A percentile compares a stretch with the other conserved stretches of the same genome.
Evolutionary conservation across 2,113 vertebrate species (phyloP).

Genomic region (Pteruthius melanotis): DNA sequence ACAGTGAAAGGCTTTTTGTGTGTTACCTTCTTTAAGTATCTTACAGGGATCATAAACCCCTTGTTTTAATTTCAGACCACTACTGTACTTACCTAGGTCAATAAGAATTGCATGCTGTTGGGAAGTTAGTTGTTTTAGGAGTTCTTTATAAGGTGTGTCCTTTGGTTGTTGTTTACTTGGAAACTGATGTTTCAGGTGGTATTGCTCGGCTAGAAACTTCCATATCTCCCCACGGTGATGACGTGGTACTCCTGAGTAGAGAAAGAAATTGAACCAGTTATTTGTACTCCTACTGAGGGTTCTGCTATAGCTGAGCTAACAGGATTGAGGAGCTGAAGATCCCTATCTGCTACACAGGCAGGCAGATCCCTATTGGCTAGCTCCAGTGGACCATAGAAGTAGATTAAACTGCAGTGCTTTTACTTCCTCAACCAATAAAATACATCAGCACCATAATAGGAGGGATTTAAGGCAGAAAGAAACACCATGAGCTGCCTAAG

Average conservation of each 20-base stretch:
- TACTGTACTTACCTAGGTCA: constrained; percentile 83
- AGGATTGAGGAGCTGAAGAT: not conserved
- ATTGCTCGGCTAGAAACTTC: constrained; percentile 93
- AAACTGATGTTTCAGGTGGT: constrained; percentile 83
- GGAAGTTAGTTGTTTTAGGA: constrained; percentile 92
- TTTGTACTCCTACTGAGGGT: not conserved
- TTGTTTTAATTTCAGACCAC: not conserved
- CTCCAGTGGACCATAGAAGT: not conserved
- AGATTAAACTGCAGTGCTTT: not conserved
- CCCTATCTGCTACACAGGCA: not conserved
- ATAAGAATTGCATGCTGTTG: constrained; percentile 98
- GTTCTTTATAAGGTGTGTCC: constrained; percentile 89
- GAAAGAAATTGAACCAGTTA: not conserved
- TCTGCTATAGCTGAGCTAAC: not conserved
- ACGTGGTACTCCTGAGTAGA: constrained; percentile 84
- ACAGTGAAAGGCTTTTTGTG: not conserved
- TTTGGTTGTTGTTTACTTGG: constrained; percentile 79
- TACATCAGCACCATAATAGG: not conserved
- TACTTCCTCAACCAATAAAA: not conserved
- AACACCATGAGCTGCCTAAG: not conserved
- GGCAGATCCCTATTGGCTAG: not conserved
- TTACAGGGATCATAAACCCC: not conserved
- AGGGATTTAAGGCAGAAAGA: not conserved
- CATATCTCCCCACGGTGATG: constrained; percentile 95
- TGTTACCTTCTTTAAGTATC: not conserved